Evolutionary conservation across 2,888 invertebrate species (phyloP).

Genomic region (Drosophila vallismaia): DNA sequence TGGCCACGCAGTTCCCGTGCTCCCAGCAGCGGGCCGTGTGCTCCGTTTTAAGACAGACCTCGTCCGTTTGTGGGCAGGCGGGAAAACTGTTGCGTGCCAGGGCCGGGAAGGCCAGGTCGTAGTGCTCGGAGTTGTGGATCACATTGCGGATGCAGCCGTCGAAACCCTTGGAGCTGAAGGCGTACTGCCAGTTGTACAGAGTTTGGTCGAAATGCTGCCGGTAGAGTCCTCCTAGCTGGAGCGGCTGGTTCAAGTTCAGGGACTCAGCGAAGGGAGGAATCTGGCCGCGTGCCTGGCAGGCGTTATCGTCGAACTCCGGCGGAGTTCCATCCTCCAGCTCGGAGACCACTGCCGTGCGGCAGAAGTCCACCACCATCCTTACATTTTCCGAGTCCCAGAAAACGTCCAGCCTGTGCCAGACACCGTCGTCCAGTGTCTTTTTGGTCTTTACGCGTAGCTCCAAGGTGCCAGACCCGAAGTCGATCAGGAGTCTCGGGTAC

Average conservation of each 20-base stretch:
- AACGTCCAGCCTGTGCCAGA: slow-evolving; percentile 98
- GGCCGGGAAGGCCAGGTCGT: slow-evolving; percentile 97
- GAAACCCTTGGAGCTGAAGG: slow-evolving; percentile 95
- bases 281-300: slow-evolving; percentile 94
- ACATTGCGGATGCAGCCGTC: slow-evolving; percentile 98
- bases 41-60: slow-evolving; percentile 93
- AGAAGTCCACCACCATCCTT: slow-evolving; percentile 95
- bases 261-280: slow-evolving; percentile 97
- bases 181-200: slow-evolving; percentile 94
- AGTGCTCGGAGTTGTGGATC: slow-evolving; percentile 96
- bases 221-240: slow-evolving; percentile 96
- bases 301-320: slow-evolving; percentile 93
- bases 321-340: slow-evolving; percentile 95
- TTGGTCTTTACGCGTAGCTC: slow-evolving; percentile 93
- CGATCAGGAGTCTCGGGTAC: slow-evolving; percentile 93
- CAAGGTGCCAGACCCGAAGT: slow-evolving; percentile 96
- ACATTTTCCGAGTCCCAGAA: slow-evolving; percentile 97
- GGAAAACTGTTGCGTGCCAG: slow-evolving; percentile 92
- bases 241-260: slow-evolving; percentile 95
- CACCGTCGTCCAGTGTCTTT: slow-evolving; percentile 95
- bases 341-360: slow-evolving; percentile 93
- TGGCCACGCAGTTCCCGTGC: slow-evolving; percentile 95
- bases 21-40: slow-evolving; percentile 94
- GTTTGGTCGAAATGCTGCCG: slow-evolving; percentile 95
- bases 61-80: slow-evolving; percentile 96